phyloP scores from a whole-genome alignment of 2,888 invertebrate genomes.

The Pristionchus fissidentatus region DNA sequence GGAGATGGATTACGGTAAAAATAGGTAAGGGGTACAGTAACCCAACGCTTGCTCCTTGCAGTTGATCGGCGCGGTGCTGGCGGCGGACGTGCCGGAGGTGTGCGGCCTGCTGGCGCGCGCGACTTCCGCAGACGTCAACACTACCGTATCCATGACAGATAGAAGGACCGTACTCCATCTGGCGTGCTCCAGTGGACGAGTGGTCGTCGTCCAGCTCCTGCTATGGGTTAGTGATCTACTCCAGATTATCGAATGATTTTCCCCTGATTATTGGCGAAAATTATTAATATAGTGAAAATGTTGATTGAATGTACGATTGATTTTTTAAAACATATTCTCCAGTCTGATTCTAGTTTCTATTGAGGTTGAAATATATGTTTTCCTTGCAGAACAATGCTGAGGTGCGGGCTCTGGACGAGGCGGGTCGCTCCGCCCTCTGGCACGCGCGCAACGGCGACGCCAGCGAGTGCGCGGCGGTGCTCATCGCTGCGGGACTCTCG shows the following conservation, averaged over 20 bases:
- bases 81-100: constrained; percentile 77
- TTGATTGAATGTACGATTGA: too few relatives aligned
- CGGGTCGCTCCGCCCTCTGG: constrained; percentile 86
- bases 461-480: constrained; percentile 52
- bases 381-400: constrained; percentile 90
- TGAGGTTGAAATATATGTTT: too few relatives aligned
- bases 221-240: constrained; percentile 87
- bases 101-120: constrained; percentile 77
- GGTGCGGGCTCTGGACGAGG: constrained; percentile 89
- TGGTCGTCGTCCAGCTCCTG: constrained; percentile 87
- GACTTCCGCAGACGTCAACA: constrained; percentile 84
- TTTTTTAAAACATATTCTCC: too few relatives aligned
- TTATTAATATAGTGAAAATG: neutral
- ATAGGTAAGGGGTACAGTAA: neutral
- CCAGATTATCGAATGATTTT: too few relatives aligned
- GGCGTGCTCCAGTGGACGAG: constrained; percentile 81
- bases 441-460: constrained; percentile 81
- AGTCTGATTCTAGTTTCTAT: too few relatives aligned
- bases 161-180: constrained; percentile 88
- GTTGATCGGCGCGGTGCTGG: constrained; percentile 81
- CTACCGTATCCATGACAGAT: constrained; percentile 85
- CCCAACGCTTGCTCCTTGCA: neutral
- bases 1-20: neutral
- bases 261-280: neutral
- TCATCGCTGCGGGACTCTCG: constrained; percentile 49